Evolutionary conservation across 2,113 vertebrate species (phyloP).

Genomic region (Channa maculata): DNA sequence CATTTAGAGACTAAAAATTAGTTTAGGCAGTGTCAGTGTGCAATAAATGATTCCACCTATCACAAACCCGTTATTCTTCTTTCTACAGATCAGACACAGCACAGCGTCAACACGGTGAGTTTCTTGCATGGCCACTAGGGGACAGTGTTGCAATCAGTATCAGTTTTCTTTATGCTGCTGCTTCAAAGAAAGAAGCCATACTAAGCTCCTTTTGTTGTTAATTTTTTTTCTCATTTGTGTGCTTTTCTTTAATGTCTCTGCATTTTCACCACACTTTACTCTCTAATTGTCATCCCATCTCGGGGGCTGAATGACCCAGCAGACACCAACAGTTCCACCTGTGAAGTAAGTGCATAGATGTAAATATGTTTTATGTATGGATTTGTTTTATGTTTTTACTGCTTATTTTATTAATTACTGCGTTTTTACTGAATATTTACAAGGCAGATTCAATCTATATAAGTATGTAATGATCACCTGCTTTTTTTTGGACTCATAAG

Average conservation of each 20-base stretch:
- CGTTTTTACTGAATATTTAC: not conserved
- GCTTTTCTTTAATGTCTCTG: slow-evolving; percentile 42
- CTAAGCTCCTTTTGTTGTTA: slow-evolving; percentile 43
- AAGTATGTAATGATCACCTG: not conserved
- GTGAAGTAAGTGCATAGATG: slow-evolving; percentile 78
- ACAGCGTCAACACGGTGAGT: slow-evolving; percentile 71
- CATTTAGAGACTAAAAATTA: not conserved
- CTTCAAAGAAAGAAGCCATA: slow-evolving; percentile 19
- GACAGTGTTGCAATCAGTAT: slow-evolving; percentile 74
- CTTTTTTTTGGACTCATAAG: not conserved
- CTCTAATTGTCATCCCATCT: slow-evolving; percentile 32
- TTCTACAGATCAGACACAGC: slow-evolving; percentile 63
- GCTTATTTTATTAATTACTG: slow-evolving; percentile 12
- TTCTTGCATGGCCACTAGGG: slow-evolving; percentile 65
- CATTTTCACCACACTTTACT: slow-evolving; percentile 23
- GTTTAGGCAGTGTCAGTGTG: not conserved
- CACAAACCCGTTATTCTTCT: slow-evolving; percentile 5
- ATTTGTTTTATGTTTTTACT: slow-evolving; percentile 16
- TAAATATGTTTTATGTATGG: not conserved
- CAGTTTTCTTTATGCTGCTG: not conserved
- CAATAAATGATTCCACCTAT: slow-evolving; percentile 10
- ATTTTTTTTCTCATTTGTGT: slow-evolving; percentile 31
- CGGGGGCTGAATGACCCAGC: slow-evolving; percentile 45
- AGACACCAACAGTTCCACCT: slow-evolving; percentile 61
- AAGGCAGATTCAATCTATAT: not conserved